Evolutionary conservation across 2,797 vertebrate genomes (phyloP).

Genomic region (Morus bassanus): DNA sequence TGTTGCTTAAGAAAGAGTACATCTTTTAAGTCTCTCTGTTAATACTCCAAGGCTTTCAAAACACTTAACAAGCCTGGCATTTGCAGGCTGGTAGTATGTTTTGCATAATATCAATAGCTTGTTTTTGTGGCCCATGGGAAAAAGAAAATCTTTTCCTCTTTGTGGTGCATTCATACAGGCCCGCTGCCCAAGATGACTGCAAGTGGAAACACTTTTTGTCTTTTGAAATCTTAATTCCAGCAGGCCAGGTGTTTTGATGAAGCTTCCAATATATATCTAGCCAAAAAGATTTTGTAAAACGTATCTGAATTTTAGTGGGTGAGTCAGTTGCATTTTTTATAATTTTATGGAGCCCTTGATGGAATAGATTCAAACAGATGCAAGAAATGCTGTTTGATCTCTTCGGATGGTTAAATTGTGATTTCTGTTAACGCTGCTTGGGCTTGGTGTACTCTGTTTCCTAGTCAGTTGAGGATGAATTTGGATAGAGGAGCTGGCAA

Average conservation of each 20-base stretch:
- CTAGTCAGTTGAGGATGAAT: constrained; percentile 48
- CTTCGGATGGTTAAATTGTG: constrained; percentile 1
- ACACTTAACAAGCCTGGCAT: background rate
- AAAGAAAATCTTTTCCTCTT: constrained; percentile 23
- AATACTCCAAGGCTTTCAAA: background rate
- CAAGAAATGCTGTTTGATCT: constrained; percentile 43
- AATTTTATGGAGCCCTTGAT: background rate
- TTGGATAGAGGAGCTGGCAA: constrained; percentile 42
- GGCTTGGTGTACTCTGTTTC: constrained; percentile 15
- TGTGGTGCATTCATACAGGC: background rate
- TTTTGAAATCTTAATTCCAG: constrained; percentile 15
- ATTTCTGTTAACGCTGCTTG: constrained; percentile 23
- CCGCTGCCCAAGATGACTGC: background rate
- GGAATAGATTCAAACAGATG: background rate
- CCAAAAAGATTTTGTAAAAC: background rate
- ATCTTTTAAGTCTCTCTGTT: background rate
- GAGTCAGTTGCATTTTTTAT: background rate
- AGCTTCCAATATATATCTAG: background rate
- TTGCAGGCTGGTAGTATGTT: background rate
- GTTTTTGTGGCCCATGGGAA: constrained; percentile 28
- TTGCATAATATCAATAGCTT: constrained; percentile 38
- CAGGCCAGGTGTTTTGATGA: background rate
- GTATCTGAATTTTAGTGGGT: background rate
- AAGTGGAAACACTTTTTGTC: constrained; percentile 17
- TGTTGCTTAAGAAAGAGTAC: background rate